Conservation (phyloP, 1,140 invertebrate species). For the Galendromus occidentalis region DNA sequence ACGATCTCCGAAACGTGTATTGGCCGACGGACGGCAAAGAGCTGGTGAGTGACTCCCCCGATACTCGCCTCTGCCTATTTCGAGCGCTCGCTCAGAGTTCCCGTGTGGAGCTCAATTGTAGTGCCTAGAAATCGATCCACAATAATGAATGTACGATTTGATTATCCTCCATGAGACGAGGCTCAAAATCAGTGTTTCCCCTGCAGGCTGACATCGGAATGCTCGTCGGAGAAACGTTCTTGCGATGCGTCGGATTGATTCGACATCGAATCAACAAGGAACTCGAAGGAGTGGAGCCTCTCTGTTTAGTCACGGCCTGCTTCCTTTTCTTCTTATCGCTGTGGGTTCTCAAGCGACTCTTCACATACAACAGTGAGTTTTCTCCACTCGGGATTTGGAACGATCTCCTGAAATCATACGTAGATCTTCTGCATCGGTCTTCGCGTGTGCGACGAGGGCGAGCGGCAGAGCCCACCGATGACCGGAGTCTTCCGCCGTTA, state of each 20-base stretch:
- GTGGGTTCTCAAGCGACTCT: neutral
- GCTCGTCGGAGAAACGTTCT: neutral
- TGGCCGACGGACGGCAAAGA: neutral
- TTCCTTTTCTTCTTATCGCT: neutral
- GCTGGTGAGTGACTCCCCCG: neutral
- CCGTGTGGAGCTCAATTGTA: no score
- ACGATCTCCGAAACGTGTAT: neutral
- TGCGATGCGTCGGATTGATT: neutral
- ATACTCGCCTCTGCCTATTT: no score
- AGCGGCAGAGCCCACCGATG: no score
- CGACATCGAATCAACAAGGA: neutral
- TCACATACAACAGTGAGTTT: conserved; percentile 9
- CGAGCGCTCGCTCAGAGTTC: no score
- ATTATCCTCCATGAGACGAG: no score
- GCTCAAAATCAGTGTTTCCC: no score
- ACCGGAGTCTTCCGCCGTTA: no score
- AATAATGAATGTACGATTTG: no score
- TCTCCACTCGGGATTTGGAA: neutral
- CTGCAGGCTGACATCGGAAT: neutral
- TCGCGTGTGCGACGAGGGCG: no score
- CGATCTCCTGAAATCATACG: no score
- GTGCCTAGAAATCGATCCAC: no score
- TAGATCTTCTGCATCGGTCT: no score
- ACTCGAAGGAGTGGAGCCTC: neutral
- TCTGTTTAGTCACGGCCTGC: neutral